Base-by-base conservation (phyloP, 2,113 vertebrate species). In the Progne subis region DNA sequence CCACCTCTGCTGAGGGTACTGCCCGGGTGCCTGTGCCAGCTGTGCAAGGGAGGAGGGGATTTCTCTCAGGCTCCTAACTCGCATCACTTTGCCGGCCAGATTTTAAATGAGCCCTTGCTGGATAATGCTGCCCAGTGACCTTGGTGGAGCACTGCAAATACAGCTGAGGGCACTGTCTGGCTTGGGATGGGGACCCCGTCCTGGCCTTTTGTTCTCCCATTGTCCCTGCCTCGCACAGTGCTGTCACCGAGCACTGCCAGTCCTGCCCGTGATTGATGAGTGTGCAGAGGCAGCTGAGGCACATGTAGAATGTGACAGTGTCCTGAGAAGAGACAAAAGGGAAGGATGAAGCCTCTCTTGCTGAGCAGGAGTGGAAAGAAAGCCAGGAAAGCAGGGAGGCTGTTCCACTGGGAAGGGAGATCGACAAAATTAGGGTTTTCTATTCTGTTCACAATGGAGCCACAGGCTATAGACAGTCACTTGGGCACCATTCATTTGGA, bases 181-280 rank as follows among this genome's bases (percentile, higher is more conserved):
- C 89, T 60, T 9, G 3, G 57, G n/a, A 25, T 17, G 12, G 1
- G 0, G 8, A 32, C 43, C 70, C 70, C 0, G 0, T 83, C 41
- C 52, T 37, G 31, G 86, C 39, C 55, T 77, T 76, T 43, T 76
- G 79, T 82, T 37, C 74, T 76, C 19, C 49, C 41, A 18, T 26
- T 84, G 81, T 82, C 65, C 1, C 0, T 61, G 2, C 1, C 57
- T 87, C 0, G 0, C 41, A 69, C 49, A 2, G 50, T 0, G 53
- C 52, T 17, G 44, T 34, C 60, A 12, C 46, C 3, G 43, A 85
- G 81, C 28, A n/a, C 65, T 32, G 78, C 91, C 82, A 77, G 78
- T 65, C 44, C 3, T 32, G 74, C 55, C 32, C 4, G 1, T 52
- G 93, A 90, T 6, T 71, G 84, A 87, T 68, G 80, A 80, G 47